Conservation (phyloP, 2,113 vertebrate genomes). For the Pyrgilauda ruficollis region DNA sequence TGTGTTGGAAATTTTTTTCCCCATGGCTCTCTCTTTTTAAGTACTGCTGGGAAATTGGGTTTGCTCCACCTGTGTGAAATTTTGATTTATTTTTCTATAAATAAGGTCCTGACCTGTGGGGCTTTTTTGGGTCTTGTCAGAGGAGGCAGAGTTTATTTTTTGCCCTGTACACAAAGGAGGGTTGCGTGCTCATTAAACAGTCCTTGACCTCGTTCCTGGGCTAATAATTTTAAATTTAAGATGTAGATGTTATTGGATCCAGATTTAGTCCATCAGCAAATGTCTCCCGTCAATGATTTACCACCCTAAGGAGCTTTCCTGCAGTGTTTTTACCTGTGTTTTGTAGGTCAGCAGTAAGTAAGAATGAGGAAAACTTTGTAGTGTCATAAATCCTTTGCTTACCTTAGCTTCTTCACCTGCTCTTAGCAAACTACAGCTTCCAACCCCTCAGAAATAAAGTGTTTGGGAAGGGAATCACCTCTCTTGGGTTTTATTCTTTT, state of each 20-base stretch:
- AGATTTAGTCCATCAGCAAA: neutral
- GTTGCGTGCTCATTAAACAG: neutral
- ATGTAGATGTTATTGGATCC: neutral
- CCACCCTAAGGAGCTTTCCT: neutral
- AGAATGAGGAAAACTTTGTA: conserved; percentile 25
- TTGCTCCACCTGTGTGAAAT: neutral
- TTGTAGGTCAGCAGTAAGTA: conserved; percentile 8
- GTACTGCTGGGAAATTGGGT: neutral
- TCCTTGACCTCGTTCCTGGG: neutral
- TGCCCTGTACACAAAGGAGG: neutral
- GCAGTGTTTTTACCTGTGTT: neutral
- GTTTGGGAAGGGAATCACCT: neutral
- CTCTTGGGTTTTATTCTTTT: neutral
- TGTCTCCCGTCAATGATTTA: conserved; percentile 45
- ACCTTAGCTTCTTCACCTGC: neutral
- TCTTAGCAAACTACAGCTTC: neutral
- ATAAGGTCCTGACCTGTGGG: neutral
- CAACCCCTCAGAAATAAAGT: neutral
- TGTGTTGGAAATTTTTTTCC: no score
- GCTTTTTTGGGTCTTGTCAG: neutral
- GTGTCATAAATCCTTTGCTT: conserved; percentile 45
- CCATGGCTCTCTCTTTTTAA: accelerated
- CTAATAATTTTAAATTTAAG: neutral
- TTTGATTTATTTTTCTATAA: neutral
- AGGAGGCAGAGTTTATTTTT: neutral